Percentiles rank a stretch among this genome's conserved stretches.
These are phyloP conservation scores for Tinea pellionella DNA, from an alignment of 2,888 invertebrate genomes.

Conservation along the genomic window DNA sequence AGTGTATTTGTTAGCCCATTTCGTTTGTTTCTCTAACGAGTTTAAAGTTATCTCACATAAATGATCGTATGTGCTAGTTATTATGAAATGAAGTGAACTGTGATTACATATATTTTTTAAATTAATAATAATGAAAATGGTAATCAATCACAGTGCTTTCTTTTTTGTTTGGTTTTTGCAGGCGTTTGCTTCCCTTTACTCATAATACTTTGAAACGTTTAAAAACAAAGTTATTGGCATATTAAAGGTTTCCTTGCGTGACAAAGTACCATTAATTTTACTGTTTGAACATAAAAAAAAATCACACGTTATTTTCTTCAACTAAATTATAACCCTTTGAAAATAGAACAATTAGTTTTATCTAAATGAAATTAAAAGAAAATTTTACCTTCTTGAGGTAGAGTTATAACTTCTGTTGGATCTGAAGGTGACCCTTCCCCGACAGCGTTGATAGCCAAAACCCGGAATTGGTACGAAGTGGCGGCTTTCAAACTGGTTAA, in stretches of 20 bases:
- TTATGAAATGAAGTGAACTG: not conserved
- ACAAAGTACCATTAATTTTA: too few relatives aligned
- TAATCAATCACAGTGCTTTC: too few relatives aligned
- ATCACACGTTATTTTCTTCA: too few relatives aligned
- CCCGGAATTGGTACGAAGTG: conserved; percentile 94
- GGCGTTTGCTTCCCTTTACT: too few relatives aligned
- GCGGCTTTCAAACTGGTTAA: conserved; percentile 92
- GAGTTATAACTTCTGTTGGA: conserved; percentile 87
- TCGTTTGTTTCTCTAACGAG: not conserved
- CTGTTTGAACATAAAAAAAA: not conserved
- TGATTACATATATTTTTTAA: not conserved
- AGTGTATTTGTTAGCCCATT: too few relatives aligned
- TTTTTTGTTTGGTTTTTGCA: too few relatives aligned
- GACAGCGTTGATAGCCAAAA: conserved; percentile 96
- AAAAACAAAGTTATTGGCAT: too few relatives aligned
- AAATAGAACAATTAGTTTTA: too few relatives aligned
- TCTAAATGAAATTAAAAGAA: not conserved
- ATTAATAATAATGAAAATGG: too few relatives aligned
- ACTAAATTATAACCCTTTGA: too few relatives aligned
- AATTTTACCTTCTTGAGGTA: conserved; percentile 93
- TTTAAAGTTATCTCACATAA: not conserved
- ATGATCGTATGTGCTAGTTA: not conserved
- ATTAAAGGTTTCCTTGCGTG: too few relatives aligned
- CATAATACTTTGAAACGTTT: too few relatives aligned
- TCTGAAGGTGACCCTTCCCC: conserved; percentile 94